Evolutionary conservation across 2,888 invertebrate genomes (phyloP).

Genomic region (Drosophila basisetae): DNA sequence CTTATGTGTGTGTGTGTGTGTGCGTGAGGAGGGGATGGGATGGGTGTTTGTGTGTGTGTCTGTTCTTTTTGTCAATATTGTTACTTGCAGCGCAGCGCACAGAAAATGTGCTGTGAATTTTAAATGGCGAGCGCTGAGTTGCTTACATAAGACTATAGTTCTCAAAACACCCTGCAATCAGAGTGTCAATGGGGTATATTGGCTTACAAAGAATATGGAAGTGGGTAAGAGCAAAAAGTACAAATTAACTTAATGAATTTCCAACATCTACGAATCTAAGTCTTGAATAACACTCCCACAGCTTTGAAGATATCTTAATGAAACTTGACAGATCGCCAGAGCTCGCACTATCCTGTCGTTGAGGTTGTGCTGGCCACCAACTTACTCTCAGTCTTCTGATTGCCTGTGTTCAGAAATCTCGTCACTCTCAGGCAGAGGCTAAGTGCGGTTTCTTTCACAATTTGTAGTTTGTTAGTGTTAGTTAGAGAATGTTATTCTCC

Average conservation of each 20-base stretch:
- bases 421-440: background rate
- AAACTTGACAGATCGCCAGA: background rate
- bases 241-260: background rate
- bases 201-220: rapidly evolving
- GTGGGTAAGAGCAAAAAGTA: too few relatives aligned
- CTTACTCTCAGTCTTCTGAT: background rate
- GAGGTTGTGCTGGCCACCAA: too few relatives aligned
- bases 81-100: slow-evolving; percentile 67
- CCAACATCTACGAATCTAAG: rapidly evolving
- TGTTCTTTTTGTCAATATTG: slow-evolving; percentile 75
- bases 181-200: background rate
- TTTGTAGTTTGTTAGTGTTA: background rate
- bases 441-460: background rate
- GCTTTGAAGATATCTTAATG: background rate
- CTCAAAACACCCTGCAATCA: slow-evolving; percentile 12
- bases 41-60: slow-evolving; percentile 8
- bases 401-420: background rate
- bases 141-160: slow-evolving; percentile 64
- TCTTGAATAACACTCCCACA: background rate
- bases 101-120: slow-evolving; percentile 81
- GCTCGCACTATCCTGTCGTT: background rate
- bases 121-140: slow-evolving; percentile 63
- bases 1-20: slow-evolving; percentile 6
- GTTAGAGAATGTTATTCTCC: background rate
- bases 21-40: background rate